Evolutionary conservation across 2,888 invertebrate species (phyloP), one percentile per base, ranked within the genome.

Genomic region (Trissonchulus latispiculum): DNA sequence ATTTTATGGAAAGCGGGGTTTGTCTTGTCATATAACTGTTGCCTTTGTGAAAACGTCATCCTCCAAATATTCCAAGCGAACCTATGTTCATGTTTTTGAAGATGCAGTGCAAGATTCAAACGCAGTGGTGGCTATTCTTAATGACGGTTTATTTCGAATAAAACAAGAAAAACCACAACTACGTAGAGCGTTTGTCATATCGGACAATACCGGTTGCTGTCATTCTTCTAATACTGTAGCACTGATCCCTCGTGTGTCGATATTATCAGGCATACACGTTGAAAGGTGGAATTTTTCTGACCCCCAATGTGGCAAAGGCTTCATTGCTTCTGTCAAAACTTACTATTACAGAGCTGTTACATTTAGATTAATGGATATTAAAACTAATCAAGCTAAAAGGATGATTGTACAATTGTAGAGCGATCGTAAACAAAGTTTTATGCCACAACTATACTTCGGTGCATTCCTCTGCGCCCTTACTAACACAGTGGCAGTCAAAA

Each of bases 31-130:
- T n/a, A 62, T 62, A 3, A 15, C 31, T 62, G 64, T 62, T 18
- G 64, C 64, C 8, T 68, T 68, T 35, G 36, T 68, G 3, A 68
- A 33, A 33, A 68, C 23, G 8, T 8, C 3, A 32, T 2, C 68
- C 2, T 18, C 3, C 3, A 68, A 32, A 8, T 68, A 29, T 68
- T 62, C n/a, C 28, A 18, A 62, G 64, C 64, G 64, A 3, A 62
- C 64, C n/a, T 62, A 28, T 31, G 36, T 68, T 15, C 68, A 68
- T 35, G 36, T 35, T 35, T 68, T 68, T 32, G 68, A 68, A 8
- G 8, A 68, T 29, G 15, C 8, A 3, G 32, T 15, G 2, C 68
- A 68, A 33, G 36, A 33, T 68, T 18, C 32, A 3, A 32, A 29
- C 36, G 36, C 36, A 3, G 36, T 68, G 8, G 32, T 68, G 8